A percentile compares a stretch with the other conserved stretches of the same genome.
phyloP scores from a whole-genome alignment of 2,797 vertebrate genomes.

The Lutjanus argentimaculatus region DNA sequence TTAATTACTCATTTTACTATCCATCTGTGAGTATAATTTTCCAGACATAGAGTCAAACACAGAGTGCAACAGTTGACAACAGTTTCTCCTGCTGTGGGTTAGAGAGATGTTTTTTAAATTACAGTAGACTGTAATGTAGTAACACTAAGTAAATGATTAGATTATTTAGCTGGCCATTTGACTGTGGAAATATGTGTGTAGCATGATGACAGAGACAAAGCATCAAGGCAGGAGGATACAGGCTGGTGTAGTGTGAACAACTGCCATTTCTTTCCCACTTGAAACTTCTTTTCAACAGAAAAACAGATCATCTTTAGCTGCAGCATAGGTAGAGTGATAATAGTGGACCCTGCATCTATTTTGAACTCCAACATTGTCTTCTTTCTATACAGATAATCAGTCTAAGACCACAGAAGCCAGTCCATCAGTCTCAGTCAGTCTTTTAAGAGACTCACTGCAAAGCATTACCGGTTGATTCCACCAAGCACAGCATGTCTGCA shows the following conservation, averaged over 20 bases:
- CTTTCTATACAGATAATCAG: background rate
- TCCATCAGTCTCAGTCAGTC: background rate
- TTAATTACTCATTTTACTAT: conserved; percentile 78
- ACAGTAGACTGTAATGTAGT: conserved; percentile 41
- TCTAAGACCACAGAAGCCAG: background rate
- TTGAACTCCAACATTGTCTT: background rate
- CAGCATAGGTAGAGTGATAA: background rate
- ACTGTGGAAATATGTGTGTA: conserved; percentile 27
- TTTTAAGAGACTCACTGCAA: too few species aligned
- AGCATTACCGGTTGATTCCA: too few species aligned
- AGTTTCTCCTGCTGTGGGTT: conserved; percentile 48
- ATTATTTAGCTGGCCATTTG: conserved; percentile 44
- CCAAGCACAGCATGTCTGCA: too few species aligned
- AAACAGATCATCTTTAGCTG: background rate
- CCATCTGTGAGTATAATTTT: conserved; percentile 73
- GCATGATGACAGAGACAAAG: conserved; percentile 35
- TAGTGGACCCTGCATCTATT: background rate
- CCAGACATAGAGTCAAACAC: conserved; percentile 58
- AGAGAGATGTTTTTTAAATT: conserved; percentile 38
- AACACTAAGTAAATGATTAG: conserved; percentile 47
- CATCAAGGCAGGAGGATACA: conserved; percentile 13
- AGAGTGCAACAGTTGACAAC: conserved; percentile 52
- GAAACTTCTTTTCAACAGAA: conserved; percentile 10
- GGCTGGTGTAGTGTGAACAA: background rate
- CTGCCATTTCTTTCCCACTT: conserved; percentile 4